Conservation (phyloP, 1,140 invertebrate species). For the Musca domestica region DNA sequence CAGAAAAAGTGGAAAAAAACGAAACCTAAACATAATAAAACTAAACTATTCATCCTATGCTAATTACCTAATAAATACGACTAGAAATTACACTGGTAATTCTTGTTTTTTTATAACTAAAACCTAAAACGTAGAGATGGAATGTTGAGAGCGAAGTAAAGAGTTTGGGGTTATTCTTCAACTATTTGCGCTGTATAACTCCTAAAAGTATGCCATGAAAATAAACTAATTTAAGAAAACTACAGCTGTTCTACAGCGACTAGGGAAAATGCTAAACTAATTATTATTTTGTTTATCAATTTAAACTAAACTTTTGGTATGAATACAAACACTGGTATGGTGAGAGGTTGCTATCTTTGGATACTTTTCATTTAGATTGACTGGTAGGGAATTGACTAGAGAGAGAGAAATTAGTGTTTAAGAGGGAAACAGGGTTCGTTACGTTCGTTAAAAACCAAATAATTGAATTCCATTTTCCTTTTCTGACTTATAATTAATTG, state of each 20-base stretch:
- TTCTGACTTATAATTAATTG: too few species aligned
- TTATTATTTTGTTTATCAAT: background rate
- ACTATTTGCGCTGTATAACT: too few species aligned
- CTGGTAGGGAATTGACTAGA: slow-evolving; percentile 10
- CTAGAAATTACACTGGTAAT: slow-evolving; percentile 15
- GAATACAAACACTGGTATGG: background rate
- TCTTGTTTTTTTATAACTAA: background rate
- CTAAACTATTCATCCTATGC: background rate
- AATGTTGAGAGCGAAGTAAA: slow-evolving; percentile 5
- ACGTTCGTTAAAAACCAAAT: too few species aligned
- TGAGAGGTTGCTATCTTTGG: too few species aligned
- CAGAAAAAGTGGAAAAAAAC: background rate
- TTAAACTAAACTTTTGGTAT: slow-evolving; percentile 10
- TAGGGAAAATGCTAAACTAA: background rate
- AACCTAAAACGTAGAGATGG: background rate
- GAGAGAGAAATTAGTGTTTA: too few species aligned
- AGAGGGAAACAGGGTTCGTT: too few species aligned
- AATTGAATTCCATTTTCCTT: too few species aligned
- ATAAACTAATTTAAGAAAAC: background rate
- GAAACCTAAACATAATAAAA: background rate
- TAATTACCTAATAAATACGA: background rate
- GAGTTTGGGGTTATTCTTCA: too few species aligned
- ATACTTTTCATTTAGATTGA: too few species aligned
- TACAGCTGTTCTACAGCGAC: slow-evolving; percentile 20
- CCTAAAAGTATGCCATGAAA: background rate